Percentiles rank a stretch among this genome's conserved stretches.
These are phyloP conservation scores for Macaca fascicularis DNA, from an alignment of 2,113 vertebrate species.

Conservation along the genomic window DNA sequence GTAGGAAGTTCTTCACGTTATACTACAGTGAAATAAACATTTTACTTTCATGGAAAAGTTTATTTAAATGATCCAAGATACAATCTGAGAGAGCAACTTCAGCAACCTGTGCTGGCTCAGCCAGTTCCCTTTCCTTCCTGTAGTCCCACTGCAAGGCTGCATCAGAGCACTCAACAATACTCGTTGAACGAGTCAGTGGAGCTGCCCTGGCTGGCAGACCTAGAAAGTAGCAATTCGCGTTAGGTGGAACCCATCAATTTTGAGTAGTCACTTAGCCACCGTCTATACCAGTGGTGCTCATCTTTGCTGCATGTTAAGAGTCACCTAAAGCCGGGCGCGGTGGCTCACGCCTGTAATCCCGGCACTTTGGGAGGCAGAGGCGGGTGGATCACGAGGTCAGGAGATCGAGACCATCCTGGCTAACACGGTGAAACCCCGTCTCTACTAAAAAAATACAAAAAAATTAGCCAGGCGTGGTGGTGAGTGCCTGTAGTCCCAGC, in stretches of 20 bases:
- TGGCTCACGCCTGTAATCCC: no score
- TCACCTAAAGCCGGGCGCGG: background rate
- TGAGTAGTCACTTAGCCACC: background rate
- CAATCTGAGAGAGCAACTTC: background rate
- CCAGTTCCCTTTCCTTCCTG: background rate
- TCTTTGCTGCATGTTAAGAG: background rate
- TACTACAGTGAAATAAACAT: background rate
- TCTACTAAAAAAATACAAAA: no score
- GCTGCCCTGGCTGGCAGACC: background rate
- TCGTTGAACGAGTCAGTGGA: background rate
- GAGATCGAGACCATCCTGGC: no score
- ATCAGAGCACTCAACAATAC: background rate
- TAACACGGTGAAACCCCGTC: no score
- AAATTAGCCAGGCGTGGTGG: no score
- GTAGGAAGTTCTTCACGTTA: background rate
- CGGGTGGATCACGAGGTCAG: no score
- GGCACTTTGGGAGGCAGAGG: no score
- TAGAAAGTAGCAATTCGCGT: background rate
- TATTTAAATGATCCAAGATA: background rate
- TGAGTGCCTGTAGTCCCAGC: no score
- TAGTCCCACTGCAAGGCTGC: background rate
- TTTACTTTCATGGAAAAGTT: background rate
- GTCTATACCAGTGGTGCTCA: background rate
- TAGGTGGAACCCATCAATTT: background rate
- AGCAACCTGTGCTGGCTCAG: background rate